Evolutionary conservation across 2,113 vertebrate species (phyloP).

Genomic region (Albula goreensis): DNA sequence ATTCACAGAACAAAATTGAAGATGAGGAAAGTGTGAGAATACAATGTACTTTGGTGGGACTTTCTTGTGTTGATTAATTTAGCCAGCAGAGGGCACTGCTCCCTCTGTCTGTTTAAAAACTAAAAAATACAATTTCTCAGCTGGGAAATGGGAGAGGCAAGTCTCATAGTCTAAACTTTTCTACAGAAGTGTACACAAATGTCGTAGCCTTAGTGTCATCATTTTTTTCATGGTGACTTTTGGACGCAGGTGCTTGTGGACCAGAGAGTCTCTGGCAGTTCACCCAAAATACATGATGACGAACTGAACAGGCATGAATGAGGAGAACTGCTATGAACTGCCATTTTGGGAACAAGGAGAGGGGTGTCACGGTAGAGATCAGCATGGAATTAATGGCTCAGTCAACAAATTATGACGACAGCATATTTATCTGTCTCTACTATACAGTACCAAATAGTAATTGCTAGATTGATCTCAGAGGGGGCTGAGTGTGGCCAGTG

Average conservation of each 20-base stretch:
- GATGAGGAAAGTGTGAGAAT: neutral
- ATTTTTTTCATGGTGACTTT: neutral
- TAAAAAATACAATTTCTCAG: neutral
- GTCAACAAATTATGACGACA: neutral
- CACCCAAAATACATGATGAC: neutral
- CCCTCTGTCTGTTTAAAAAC: neutral
- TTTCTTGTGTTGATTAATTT: neutral
- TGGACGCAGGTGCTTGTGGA: neutral
- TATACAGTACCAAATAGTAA: too few species aligned
- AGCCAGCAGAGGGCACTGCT: slow-evolving; percentile 10
- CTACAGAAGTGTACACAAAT: neutral
- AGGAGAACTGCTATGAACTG: neutral
- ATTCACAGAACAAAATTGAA: too few species aligned
- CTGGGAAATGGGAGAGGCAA: neutral
- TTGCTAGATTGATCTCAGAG: too few species aligned
- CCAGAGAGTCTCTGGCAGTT: neutral
- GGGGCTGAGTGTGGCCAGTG: too few species aligned
- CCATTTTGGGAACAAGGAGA: neutral
- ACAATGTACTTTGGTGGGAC: neutral
- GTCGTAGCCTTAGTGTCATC: neutral
- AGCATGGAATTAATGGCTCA: neutral
- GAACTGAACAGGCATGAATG: neutral
- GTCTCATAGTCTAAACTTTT: neutral
- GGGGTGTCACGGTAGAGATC: neutral
- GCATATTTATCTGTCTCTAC: neutral